Evolutionary conservation across 2,113 vertebrate species (phyloP).

Genomic region (Prochilodus magdalenae): DNA sequence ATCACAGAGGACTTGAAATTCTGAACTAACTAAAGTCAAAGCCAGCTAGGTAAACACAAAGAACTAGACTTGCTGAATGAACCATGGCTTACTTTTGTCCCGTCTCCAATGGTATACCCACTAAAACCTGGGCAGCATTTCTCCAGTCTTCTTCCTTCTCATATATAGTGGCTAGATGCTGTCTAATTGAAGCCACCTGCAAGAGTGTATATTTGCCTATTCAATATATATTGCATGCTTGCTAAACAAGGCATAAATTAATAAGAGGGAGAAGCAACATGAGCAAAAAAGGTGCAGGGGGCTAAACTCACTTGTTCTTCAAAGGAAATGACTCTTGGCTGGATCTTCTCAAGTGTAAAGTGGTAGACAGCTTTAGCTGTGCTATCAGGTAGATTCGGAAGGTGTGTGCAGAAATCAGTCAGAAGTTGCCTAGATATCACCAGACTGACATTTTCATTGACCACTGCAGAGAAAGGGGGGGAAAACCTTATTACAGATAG

Average conservation of each 20-base stretch:
- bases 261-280: not conserved
- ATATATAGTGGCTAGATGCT: slow-evolving; percentile 98
- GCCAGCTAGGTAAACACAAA: not conserved
- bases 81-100: slow-evolving; percentile 86
- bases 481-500: not conserved
- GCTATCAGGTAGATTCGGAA: slow-evolving; percentile 90
- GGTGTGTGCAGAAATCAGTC: slow-evolving; percentile 95
- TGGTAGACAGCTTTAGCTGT: slow-evolving; percentile 96
- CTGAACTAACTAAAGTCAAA: not conserved
- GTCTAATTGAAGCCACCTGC: slow-evolving; percentile 96
- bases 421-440: slow-evolving; percentile 97
- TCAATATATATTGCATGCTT: not conserved
- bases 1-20: not conserved
- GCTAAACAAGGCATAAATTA: not conserved
- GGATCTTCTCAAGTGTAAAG: slow-evolving; percentile 97
- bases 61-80: too few species aligned
- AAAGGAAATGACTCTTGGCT: slow-evolving; percentile 97
- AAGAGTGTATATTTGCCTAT: not conserved
- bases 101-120: slow-evolving; percentile 97
- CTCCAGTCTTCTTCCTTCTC: slow-evolving; percentile 99
- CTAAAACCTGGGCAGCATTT: slow-evolving; percentile 96
- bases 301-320: slow-evolving; percentile 89
- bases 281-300: too few species aligned
- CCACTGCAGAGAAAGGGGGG: slow-evolving; percentile 79
- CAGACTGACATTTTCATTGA: slow-evolving; percentile 97